Conservation (phyloP, 1,140 invertebrate species). For the Sminthurinus signatus region DNA sequence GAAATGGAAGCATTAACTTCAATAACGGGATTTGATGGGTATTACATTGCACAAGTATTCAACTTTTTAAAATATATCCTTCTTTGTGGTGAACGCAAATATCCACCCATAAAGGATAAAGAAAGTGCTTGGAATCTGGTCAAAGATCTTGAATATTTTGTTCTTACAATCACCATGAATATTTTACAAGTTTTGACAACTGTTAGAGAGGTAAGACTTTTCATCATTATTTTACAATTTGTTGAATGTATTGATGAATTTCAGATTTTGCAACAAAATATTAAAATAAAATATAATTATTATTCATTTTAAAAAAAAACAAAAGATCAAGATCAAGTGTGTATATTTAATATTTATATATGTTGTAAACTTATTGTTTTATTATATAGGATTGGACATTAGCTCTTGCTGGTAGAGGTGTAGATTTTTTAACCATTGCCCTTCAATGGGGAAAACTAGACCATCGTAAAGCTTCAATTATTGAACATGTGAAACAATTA, state of each 20-base stretch:
- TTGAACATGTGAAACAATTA: background rate
- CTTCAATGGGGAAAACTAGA: background rate
- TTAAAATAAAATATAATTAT: no score
- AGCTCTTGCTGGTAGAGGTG: background rate
- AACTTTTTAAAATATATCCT: slow-evolving; percentile 10
- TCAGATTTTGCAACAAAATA: no score
- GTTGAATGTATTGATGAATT: no score
- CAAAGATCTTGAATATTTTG: slow-evolving; percentile 8
- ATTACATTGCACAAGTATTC: slow-evolving; percentile 14
- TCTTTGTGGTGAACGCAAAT: background rate
- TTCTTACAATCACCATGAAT: slow-evolving; percentile 4
- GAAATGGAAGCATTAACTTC: background rate
- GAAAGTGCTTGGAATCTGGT: background rate
- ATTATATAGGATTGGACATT: slow-evolving; percentile 3
- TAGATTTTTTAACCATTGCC: background rate
- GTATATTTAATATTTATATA: no score
- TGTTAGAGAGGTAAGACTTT: background rate
- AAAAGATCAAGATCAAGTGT: no score
- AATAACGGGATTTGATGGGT: background rate
- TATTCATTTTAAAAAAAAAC: no score
- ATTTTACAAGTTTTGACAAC: background rate
- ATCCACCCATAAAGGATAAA: background rate
- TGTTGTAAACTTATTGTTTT: no score
- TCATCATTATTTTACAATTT: no score
- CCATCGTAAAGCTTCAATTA: background rate